phyloP scores from a whole-genome alignment of 1,140 invertebrate genomes.

The Bombus soroeensis region DNA sequence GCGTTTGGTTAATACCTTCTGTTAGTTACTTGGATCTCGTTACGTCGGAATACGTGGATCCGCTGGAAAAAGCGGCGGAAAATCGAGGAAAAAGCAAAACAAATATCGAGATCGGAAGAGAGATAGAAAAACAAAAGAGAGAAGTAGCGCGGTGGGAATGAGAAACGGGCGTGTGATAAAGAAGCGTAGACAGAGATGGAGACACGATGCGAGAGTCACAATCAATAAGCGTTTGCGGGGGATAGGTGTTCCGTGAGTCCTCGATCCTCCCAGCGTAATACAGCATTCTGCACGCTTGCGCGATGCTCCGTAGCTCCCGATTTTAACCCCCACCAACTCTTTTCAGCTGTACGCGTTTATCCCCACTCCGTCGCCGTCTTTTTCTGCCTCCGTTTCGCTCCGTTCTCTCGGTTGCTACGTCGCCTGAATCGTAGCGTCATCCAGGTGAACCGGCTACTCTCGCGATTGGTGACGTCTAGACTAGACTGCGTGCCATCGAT shows the following conservation, averaged over 20 bases:
- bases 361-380: background rate
- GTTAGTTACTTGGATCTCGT: background rate
- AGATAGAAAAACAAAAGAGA: background rate
- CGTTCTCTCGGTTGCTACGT: background rate
- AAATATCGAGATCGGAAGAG: conserved; percentile 10
- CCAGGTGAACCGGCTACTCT: conserved; percentile 15
- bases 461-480: conserved; percentile 31
- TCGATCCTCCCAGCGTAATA: conserved; percentile 62
- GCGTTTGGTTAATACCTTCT: background rate
- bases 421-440: conserved; percentile 39
- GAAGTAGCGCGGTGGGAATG: conserved; percentile 17
- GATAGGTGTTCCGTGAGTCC: conserved; percentile 63
- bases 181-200: conserved; percentile 50
- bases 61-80: background rate
- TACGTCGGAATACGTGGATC: background rate
- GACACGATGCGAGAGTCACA: conserved; percentile 65
- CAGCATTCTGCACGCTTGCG: conserved; percentile 66
- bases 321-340: conserved; percentile 21
- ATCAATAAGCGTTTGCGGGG: conserved; percentile 72
- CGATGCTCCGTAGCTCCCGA: conserved; percentile 55
- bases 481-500: conserved; percentile 43
- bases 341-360: conserved; percentile 13
- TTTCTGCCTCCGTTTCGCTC: background rate
- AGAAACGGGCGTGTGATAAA: conserved; percentile 36
- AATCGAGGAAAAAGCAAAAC: conserved; percentile 10